A percentile compares a stretch with the other conserved stretches of the same genome.
These are phyloP conservation scores for Nephila pilipes DNA, from an alignment of 1,140 invertebrate species.

Conservation along the genomic window DNA sequence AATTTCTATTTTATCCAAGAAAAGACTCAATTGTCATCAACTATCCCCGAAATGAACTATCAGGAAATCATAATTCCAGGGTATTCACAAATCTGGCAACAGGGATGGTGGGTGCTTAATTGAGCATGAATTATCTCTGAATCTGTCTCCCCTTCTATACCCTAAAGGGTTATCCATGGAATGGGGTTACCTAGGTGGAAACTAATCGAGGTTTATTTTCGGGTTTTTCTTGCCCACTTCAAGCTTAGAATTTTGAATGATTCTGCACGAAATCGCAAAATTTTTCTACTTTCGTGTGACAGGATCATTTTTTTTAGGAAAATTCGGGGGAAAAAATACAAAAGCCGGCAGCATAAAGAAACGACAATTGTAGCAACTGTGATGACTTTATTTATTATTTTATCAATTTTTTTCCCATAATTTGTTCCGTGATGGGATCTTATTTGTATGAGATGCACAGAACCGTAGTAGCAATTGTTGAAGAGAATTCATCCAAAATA, in stretches of 20 bases:
- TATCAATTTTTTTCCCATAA: neutral
- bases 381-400: neutral
- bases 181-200: constrained; percentile 52
- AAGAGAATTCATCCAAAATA: neutral
- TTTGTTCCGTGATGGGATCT: neutral
- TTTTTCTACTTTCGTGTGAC: neutral
- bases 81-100: neutral
- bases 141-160: constrained; percentile 33
- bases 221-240: neutral
- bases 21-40: constrained; percentile 46
- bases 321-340: neutral
- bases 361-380: neutral
- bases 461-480: neutral
- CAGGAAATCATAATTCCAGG: constrained; percentile 46
- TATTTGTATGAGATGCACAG: neutral
- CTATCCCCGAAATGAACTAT: constrained; percentile 9
- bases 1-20: constrained; percentile 13
- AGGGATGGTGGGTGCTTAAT: constrained; percentile 58
- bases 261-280: neutral
- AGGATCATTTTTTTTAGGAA: neutral
- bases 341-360: neutral
- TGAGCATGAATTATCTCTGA: constrained; percentile 68
- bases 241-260: neutral
- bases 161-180: constrained; percentile 22
- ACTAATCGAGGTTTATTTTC: constrained; percentile 47